Base-by-base conservation (phyloP, 2,797 vertebrate genomes). In the Chloroceryle inda region DNA sequence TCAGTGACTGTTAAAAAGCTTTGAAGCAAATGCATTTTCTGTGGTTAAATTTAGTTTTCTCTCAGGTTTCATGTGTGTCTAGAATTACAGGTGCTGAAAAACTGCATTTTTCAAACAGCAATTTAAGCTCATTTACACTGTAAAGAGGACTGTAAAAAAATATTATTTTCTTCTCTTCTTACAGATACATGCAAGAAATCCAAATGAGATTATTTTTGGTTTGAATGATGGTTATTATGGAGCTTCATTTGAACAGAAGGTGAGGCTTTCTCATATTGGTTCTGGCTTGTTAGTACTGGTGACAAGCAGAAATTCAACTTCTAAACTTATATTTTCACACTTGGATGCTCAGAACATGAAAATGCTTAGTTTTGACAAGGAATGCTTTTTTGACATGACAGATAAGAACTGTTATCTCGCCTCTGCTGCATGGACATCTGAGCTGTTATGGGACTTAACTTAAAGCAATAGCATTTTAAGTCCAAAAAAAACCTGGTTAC, bases 141-240 rank as follows among this genome's bases (percentile, higher is more conserved):
- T 58, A 18, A 68, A 84, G 13, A 19, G 67, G 42, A 31, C 66
- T 14, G 1, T 71, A 62, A 64, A 84, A 12, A 38, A 11, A 13
- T 63, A 5, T 59, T 52, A 1, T 88, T 76, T 84, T 79, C 56
- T 71, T 94, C 10, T 76, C 52, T 61, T 42, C 44, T 66, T 74
- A 56, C 75, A 99, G 99, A 99, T 99, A 96, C 99, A 99, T 49
- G 99, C 99, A 82, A 98, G 98, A 96, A 99, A 99, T 98, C 99
- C 99, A 73, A 99, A 99, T 97, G 99, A 99, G 98, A 99, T 99
- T 90, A 99, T 99, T 97, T 99, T 99, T 98, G 99, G 99, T 81
- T 97, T 99, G 95, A 99, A 99, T 75, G 99, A 99, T 97, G 99
- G 99, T 96, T 99, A 99, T 98, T 99, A 99, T 38, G 99, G 99